A percentile compares a stretch with the other conserved stretches of the same genome.
These are phyloP conservation scores for Amiota communis DNA, from an alignment of 2,888 invertebrate species.

Conservation along the genomic window DNA sequence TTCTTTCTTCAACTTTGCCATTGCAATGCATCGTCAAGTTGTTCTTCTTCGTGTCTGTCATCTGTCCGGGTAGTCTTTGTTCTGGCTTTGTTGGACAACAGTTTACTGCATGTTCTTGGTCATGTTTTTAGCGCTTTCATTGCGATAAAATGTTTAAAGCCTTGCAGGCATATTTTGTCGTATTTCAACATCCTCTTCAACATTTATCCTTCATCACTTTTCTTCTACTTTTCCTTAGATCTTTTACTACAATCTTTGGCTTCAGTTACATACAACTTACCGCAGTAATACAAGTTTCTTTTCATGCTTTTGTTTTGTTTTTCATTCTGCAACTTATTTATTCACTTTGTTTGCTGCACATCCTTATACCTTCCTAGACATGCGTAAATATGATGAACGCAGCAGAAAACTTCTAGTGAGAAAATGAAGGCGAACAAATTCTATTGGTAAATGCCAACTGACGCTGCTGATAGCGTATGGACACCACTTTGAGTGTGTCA, in stretches of 20 bases:
- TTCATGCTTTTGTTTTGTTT: background rate
- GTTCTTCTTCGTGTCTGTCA: background rate
- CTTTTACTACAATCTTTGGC: slow-evolving; percentile 39
- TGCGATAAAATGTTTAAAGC: slow-evolving; percentile 25
- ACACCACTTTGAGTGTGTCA: slow-evolving; percentile 11
- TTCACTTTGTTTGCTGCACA: background rate
- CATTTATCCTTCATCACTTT: background rate
- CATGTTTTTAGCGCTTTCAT: slow-evolving; percentile 14
- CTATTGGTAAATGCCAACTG: slow-evolving; percentile 22
- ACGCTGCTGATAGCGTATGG: slow-evolving; percentile 36
- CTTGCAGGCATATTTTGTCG: slow-evolving; percentile 27
- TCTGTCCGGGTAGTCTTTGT: background rate
- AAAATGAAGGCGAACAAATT: background rate
- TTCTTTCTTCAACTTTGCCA: background rate
- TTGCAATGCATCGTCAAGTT: background rate
- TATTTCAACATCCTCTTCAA: too few relatives aligned
- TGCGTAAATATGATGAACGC: slow-evolving; percentile 68
- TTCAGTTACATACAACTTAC: slow-evolving; percentile 33
- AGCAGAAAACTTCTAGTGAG: slow-evolving; percentile 62
- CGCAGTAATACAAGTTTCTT: slow-evolving; percentile 17
- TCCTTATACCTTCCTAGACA: slow-evolving; percentile 37
- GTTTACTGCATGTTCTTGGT: slow-evolving; percentile 25
- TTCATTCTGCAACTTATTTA: background rate
- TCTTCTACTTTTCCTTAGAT: background rate
- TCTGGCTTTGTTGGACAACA: slow-evolving; percentile 13